Percentiles rank a stretch among this genome's conserved stretches.
phyloP scores from a whole-genome alignment of 2,797 vertebrate genomes.

The Hafferia zeledoni region DNA sequence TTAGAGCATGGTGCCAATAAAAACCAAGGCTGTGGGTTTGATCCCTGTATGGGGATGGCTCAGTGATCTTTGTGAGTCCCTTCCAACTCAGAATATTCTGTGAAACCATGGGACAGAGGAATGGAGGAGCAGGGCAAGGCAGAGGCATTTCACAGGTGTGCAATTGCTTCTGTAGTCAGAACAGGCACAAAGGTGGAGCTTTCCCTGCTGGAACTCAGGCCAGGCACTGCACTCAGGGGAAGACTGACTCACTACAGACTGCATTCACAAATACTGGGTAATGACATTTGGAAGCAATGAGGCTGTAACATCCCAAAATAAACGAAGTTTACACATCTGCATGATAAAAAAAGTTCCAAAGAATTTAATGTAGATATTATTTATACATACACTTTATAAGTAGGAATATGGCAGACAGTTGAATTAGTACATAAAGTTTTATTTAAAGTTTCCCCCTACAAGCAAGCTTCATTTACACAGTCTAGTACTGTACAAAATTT shows the following conservation, averaged over 20 bases:
- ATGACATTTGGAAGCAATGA: neutral
- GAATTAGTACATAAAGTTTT: constrained; percentile 86
- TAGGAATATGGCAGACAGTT: constrained; percentile 70
- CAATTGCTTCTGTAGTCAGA: neutral
- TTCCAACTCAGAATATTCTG: neutral
- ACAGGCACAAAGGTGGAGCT: neutral
- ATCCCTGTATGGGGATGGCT: neutral
- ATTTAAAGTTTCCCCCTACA: constrained; percentile 86
- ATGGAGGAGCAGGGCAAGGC: fast-evolving
- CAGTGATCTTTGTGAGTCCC: too few species aligned
- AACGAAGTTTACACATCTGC: constrained; percentile 44
- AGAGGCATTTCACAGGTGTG: neutral
- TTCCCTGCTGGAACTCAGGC: neutral
- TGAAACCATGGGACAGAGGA: neutral
- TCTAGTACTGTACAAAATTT: constrained; percentile 87
- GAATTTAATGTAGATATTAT: constrained; percentile 65
- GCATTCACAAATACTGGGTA: neutral
- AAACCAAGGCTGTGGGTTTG: neutral
- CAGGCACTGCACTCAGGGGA: fast-evolving
- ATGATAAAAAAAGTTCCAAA: constrained; percentile 67
- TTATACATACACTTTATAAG: constrained; percentile 68
- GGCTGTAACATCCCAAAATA: neutral
- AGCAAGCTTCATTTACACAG: constrained; percentile 88
- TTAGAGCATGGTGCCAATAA: neutral
- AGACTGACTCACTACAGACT: neutral